Evolutionary conservation across 2,113 vertebrate genomes (phyloP).

Genomic region (Poicephalus meyeri): DNA sequence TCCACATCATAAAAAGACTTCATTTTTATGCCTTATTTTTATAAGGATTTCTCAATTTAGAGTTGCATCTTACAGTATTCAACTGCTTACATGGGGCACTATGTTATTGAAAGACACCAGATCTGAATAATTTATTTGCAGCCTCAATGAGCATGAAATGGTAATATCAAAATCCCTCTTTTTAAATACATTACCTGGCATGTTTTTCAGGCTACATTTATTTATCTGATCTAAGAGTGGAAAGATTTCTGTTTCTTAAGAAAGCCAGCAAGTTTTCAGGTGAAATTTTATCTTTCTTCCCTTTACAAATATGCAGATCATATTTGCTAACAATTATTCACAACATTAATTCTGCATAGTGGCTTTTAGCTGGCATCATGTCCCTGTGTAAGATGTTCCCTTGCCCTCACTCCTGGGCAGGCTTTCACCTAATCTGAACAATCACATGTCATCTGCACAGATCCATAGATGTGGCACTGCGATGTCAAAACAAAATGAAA

Average conservation of each 20-base stretch:
- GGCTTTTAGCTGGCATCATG: background rate
- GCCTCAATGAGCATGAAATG: background rate
- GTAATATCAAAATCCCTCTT: background rate
- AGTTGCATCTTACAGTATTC: background rate
- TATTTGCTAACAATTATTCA: background rate
- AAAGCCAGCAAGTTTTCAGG: background rate
- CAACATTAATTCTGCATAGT: background rate
- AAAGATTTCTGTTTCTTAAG: background rate
- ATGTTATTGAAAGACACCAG: background rate
- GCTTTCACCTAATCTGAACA: background rate
- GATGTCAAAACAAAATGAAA: constrained; percentile 5
- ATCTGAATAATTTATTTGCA: background rate
- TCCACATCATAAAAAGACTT: constrained; percentile 49
- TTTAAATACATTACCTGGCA: background rate
- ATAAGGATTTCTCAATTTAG: constrained; percentile 2
- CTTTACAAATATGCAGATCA: background rate
- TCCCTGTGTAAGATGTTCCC: background rate
- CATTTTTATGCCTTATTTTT: constrained; percentile 44
- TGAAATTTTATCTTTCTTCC: background rate
- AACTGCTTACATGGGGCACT: background rate
- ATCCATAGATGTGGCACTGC: background rate
- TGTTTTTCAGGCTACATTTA: background rate
- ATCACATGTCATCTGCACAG: background rate
- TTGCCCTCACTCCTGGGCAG: background rate
- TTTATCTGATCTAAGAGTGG: background rate